Percentiles rank a stretch among this genome's conserved stretches.
Evolutionary conservation across 2,888 invertebrate genomes (phyloP).

Genomic region (Hirtodrosophila cameraria): DNA sequence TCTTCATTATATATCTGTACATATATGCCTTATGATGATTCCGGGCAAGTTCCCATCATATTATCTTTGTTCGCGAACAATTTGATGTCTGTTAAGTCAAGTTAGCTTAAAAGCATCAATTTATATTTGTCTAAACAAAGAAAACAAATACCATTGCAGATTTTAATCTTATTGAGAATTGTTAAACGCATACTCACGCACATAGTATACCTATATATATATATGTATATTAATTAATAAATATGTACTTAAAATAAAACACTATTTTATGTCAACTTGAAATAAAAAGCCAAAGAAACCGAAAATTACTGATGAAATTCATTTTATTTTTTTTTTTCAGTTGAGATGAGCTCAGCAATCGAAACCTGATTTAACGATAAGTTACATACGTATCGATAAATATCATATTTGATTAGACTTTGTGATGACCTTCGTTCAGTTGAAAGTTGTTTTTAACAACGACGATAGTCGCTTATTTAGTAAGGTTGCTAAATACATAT

Average conservation of each 20-base stretch:
- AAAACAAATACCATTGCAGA: too few species aligned
- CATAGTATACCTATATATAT: too few species aligned
- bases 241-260: slow-evolving; percentile 18
- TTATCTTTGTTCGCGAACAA: slow-evolving; percentile 1
- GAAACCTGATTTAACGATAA: too few species aligned
- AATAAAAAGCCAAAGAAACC: slow-evolving; percentile 70
- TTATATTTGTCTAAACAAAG: not conserved
- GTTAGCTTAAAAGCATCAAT: not conserved
- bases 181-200: slow-evolving; percentile 35
- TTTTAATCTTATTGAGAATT: not conserved
- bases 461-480: too few species aligned
- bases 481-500: too few species aligned
- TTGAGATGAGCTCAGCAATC: too few species aligned
- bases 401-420: too few species aligned
- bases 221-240: slow-evolving; percentile 11
- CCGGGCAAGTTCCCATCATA: not conserved
- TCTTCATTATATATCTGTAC: not conserved
- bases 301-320: not conserved
- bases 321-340: too few species aligned
- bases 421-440: too few species aligned
- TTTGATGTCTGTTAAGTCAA: slow-evolving; percentile 12
- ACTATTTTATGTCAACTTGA: slow-evolving; percentile 58
- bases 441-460: too few species aligned
- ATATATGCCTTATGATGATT: slow-evolving; percentile 11
- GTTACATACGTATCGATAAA: too few species aligned